phyloP scores from a whole-genome alignment of 2,113 vertebrate species.

The Ginglymostoma cirratum region DNA sequence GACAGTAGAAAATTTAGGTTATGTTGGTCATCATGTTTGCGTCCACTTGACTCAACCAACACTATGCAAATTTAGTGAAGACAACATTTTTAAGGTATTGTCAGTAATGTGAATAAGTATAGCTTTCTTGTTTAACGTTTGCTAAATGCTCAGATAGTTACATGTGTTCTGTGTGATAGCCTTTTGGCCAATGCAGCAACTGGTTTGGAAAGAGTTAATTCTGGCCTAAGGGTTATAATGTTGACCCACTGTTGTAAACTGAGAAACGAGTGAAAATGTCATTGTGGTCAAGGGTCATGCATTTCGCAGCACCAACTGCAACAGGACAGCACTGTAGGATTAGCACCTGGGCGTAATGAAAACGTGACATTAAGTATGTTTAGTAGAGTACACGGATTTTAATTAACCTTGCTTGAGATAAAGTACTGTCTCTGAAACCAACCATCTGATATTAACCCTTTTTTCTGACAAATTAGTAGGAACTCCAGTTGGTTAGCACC shows the following conservation, averaged over 20 bases:
- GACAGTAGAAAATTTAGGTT: not conserved
- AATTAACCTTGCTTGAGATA: slow-evolving; percentile 24
- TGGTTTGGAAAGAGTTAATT: not conserved
- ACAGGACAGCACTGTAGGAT: slow-evolving; percentile 50
- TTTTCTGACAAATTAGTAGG: slow-evolving; percentile 7
- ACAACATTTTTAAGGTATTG: not conserved
- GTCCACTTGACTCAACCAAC: not conserved
- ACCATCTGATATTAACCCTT: slow-evolving; percentile 30
- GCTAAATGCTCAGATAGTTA: not conserved
- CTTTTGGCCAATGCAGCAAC: not conserved
- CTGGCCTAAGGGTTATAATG: not conserved
- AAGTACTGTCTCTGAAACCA: slow-evolving; percentile 19
- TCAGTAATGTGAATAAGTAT: not conserved
- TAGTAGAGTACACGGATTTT: slow-evolving; percentile 2
- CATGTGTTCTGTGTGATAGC: not conserved
- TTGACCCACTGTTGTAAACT: not conserved
- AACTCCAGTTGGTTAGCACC: slow-evolving; percentile 24
- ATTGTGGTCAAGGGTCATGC: slow-evolving; percentile 74
- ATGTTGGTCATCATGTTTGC: not conserved
- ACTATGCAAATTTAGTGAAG: not conserved
- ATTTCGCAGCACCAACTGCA: slow-evolving; percentile 56
- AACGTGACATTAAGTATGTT: slow-evolving; percentile 9
- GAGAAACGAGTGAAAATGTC: slow-evolving; percentile 78
- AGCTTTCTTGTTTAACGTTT: not conserved
- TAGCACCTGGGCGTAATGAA: slow-evolving; percentile 33